Evolutionary conservation across 2,888 invertebrate genomes (phyloP).

Genomic region (Drosophila fungiperda): DNA sequence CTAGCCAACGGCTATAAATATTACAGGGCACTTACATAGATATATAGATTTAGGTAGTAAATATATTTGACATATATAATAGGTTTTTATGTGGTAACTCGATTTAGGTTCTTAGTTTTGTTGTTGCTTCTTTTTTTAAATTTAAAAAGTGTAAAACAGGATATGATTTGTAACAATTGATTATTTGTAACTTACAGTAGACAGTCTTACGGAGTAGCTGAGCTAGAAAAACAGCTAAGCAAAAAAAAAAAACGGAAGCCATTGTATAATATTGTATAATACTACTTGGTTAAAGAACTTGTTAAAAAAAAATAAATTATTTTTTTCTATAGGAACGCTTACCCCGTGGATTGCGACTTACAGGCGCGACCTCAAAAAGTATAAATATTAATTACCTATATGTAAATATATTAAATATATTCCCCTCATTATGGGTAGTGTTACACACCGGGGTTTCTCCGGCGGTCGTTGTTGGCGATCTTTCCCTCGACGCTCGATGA

Average conservation of each 20-base stretch:
- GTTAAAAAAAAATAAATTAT: constrained; percentile 1
- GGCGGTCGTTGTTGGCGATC: constrained; percentile 55
- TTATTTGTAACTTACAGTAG: constrained; percentile 55
- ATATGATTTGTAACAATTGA: constrained; percentile 17
- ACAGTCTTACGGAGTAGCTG: constrained; percentile 72
- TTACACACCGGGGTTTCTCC: constrained; percentile 60
- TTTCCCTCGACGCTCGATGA: constrained; percentile 50
- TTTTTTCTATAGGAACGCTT: constrained; percentile 36
- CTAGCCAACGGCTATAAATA: constrained; percentile 65
- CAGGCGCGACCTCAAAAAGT: constrained; percentile 32
- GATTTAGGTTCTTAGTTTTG: constrained; percentile 22
- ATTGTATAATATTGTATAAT: constrained; percentile 24
- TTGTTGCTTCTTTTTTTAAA: background rate
- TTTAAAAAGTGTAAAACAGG: constrained; percentile 44
- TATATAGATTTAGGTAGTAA: constrained; percentile 10
- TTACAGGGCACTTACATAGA: constrained; percentile 63
- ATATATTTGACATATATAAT: constrained; percentile 21
- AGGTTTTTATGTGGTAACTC: constrained; percentile 43
- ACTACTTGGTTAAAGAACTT: constrained; percentile 6
- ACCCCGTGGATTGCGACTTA: constrained; percentile 75
- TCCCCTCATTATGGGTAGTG: background rate
- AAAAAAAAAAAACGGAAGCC: background rate
- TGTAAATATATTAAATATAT: background rate
- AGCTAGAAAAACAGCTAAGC: constrained; percentile 20
- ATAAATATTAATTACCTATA: background rate